Percentiles rank a stretch among this genome's conserved stretches.
Evolutionary conservation across 2,888 invertebrate genomes (phyloP).

Genomic region (Ichneumoninae sp.): DNA sequence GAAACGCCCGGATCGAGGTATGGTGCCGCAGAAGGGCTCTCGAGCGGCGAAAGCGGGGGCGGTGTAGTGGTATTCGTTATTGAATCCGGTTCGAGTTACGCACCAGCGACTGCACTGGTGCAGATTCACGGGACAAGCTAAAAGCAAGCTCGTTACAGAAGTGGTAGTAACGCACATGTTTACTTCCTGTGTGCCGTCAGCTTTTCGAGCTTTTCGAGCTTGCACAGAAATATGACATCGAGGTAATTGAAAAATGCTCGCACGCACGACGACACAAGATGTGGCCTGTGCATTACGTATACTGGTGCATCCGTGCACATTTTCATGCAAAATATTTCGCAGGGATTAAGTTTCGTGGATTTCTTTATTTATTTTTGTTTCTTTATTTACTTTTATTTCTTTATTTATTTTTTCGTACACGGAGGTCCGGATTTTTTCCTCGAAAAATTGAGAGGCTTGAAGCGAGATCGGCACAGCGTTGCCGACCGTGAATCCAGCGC

Average conservation of each 20-base stretch:
- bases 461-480: neutral
- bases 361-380: neutral
- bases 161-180: constrained; percentile 3
- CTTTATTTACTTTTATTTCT: too few species aligned
- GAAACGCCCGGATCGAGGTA: neutral
- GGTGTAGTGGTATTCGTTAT: constrained; percentile 39
- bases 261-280: neutral
- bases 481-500: neutral
- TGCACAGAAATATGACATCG: constrained; percentile 23
- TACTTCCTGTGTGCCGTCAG: constrained; percentile 19
- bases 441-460: neutral
- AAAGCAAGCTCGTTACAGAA: constrained; percentile 20
- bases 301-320: neutral
- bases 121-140: constrained; percentile 26
- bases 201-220: constrained; percentile 26
- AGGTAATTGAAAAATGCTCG: constrained; percentile 48
- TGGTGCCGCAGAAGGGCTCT: constrained; percentile 21
- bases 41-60: constrained; percentile 1
- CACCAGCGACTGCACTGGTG: constrained; percentile 42
- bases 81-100: constrained; percentile 55
- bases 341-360: neutral
- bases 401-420: neutral
- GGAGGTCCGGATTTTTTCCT: neutral
- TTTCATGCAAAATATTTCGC: neutral
- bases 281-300: neutral